A percentile compares a stretch with the other conserved stretches of the same genome.
These are phyloP conservation scores for Symphodus melops DNA, from an alignment of 2,113 vertebrate genomes.

Conservation along the genomic window DNA sequence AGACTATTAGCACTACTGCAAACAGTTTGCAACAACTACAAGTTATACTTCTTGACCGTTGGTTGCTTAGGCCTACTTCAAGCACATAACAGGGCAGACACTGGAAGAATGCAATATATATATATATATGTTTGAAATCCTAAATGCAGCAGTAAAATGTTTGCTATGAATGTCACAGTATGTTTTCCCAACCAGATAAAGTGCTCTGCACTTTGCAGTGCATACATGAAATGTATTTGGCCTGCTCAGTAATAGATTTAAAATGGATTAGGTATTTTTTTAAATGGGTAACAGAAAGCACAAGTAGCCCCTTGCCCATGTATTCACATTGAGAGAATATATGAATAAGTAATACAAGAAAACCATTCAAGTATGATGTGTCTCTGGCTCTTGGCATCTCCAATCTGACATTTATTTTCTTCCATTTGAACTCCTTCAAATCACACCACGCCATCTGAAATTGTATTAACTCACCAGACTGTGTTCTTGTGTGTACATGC, in stretches of 20 bases:
- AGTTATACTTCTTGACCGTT: no score
- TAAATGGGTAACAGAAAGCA: neutral
- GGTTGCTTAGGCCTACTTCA: neutral
- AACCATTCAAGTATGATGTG: neutral
- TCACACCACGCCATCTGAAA: constrained; percentile 33
- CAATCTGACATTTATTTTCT: constrained; percentile 36
- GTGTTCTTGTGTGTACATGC: constrained; percentile 30
- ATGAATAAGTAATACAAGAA: constrained; percentile 5
- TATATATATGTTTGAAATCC: no score
- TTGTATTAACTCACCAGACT: constrained; percentile 3
- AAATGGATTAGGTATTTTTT: no score
- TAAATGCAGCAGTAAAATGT: neutral
- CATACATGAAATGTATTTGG: no score
- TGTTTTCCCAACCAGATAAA: neutral
- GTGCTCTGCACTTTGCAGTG: no score
- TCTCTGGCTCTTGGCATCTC: neutral
- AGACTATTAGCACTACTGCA: neutral
- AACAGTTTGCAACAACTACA: neutral
- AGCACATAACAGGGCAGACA: neutral
- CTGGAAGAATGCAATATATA: neutral
- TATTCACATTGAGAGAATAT: no score
- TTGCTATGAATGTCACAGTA: neutral
- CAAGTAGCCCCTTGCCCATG: no score
- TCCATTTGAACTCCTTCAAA: constrained; percentile 21
- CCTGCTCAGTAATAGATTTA: neutral